Base-by-base conservation (phyloP, 2,888 invertebrate species). In the Salticus scenicus region DNA sequence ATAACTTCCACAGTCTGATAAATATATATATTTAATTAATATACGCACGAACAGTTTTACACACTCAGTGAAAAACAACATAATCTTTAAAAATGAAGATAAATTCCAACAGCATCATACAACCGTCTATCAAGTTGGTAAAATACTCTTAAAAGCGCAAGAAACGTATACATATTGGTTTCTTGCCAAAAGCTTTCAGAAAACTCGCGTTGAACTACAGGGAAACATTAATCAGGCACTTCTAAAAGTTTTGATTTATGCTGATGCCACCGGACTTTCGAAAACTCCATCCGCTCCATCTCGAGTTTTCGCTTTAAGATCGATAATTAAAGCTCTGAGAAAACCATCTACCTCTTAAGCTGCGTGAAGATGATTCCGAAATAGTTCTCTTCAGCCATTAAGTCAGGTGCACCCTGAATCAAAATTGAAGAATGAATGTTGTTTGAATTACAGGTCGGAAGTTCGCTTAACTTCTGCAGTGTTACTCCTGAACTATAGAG, bases 171-270 rank as follows among this genome's bases (percentile, higher is more conserved):
- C 57, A 20, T 24, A 24, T 1, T 57, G 57, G 57, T 57, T 57
- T 57, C 24, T 57, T 24, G 57, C 24, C 57, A 57, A 57, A 57
- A 24, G 24, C 24, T 24, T 57, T 57, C 17, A 57, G 20, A 20
- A 57, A 47, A 17, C n/a, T n/a, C 47, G 10, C 47, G 17, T 47
- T 47, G 8, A 17, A 17, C 47, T 47, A 17, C 10, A 10, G 8
- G 17, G 47, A 24, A 57, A 24, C 57, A 24, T 57, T 24, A 24
- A 57, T 57, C 57, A 57, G 24, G 47, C 8, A 5, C 57, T 57
- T 57, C 57, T 24, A 24, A 24, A 57, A 57, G 57, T 57, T 57
- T 57, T n/a, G 57, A 57, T 57, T 57, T 24, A 57, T 57, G 57
- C 57, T 24, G 57, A 57, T 57, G 57, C 57, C 57, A 57, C 20